Evolutionary conservation across 2,113 vertebrate species (phyloP).

Genomic region (Lipotes vexillifer): DNA sequence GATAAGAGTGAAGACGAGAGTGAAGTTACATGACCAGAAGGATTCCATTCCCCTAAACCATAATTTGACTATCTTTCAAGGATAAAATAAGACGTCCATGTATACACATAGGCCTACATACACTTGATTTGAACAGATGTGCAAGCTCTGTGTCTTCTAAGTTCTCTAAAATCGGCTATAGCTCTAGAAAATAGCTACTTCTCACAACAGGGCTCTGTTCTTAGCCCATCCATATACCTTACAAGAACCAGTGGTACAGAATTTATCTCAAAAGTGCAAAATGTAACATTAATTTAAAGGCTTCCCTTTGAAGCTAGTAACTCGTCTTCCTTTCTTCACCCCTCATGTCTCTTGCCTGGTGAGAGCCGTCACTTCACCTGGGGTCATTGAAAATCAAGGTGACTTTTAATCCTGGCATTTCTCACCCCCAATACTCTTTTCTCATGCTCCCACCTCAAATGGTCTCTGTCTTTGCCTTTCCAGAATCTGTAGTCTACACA

Average conservation of each 20-base stretch:
- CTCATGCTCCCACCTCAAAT: background rate
- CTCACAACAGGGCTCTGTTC: background rate
- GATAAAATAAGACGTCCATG: background rate
- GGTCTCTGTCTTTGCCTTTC: background rate
- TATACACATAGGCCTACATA: background rate
- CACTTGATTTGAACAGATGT: background rate
- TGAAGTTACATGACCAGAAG: background rate
- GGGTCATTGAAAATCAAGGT: background rate
- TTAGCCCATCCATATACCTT: background rate
- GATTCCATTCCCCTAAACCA: background rate
- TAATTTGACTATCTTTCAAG: background rate
- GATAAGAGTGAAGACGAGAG: background rate
- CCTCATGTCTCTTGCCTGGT: background rate
- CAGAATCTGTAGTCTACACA: background rate
- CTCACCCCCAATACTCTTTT: background rate
- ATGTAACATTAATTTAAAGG: background rate
- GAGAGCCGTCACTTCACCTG: background rate
- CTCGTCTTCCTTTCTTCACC: background rate
- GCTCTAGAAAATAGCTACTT: background rate
- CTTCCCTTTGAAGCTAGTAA: background rate
- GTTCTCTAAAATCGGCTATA: background rate
- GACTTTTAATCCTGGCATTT: background rate
- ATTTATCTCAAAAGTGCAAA: background rate
- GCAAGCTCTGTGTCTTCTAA: background rate
- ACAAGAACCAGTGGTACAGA: background rate